Conservation (phyloP, 2,113 vertebrate species). For the Dasyurus viverrinus region DNA sequence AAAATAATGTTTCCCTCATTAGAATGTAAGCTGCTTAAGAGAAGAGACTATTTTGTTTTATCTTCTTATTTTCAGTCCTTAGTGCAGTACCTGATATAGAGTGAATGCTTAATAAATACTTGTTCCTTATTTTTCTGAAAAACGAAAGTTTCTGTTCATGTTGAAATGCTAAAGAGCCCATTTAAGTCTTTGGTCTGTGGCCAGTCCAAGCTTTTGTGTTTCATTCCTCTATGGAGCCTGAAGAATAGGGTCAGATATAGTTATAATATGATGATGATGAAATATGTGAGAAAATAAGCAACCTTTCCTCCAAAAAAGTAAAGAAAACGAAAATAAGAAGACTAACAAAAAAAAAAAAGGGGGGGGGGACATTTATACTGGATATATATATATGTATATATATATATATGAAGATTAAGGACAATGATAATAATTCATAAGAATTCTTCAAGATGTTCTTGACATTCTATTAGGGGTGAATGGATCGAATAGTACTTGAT, state of each 20-base stretch:
- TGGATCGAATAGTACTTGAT: neutral
- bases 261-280: slow-evolving; percentile 5
- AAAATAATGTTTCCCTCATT: neutral
- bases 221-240: neutral
- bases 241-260: neutral
- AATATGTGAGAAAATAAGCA: slow-evolving; percentile 40
- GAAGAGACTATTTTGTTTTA: neutral
- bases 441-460: neutral
- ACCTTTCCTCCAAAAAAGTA: neutral
- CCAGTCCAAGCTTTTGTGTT: neutral
- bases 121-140: neutral
- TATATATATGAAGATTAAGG: neutral
- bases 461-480: neutral
- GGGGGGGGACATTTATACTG: neutral
- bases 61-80: neutral
- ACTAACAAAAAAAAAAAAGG: neutral
- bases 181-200: neutral
- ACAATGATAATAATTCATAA: neutral
- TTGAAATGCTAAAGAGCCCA: neutral
- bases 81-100: neutral
- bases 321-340: neutral
- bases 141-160: neutral
- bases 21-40: neutral
- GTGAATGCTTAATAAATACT: neutral
- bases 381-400: too few relatives aligned